Conservation (phyloP, 2,888 invertebrate genomes). For the Colletes collaris region DNA sequence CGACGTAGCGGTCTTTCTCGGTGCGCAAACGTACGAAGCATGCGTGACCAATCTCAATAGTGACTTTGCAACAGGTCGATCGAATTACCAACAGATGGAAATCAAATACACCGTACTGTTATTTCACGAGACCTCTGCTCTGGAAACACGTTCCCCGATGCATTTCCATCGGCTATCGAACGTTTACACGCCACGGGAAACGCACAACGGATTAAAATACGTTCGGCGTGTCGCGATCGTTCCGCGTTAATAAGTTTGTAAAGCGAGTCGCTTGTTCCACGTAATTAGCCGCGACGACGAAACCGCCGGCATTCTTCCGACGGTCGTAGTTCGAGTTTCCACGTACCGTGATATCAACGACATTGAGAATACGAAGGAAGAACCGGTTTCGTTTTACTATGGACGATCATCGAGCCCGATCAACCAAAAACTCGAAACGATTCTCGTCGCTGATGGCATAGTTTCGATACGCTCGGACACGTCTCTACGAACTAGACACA, state of each 20-base stretch:
- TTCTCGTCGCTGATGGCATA: slow-evolving; percentile 27
- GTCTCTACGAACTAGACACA: slow-evolving; percentile 45
- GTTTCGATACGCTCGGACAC: slow-evolving; percentile 49
- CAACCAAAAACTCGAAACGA: slow-evolving; percentile 43
- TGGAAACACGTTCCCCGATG: slow-evolving; percentile 9
- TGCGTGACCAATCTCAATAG: slow-evolving; percentile 37
- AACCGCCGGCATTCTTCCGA: slow-evolving; percentile 12
- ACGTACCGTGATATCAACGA: slow-evolving; percentile 4
- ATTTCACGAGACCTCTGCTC: slow-evolving; percentile 28
- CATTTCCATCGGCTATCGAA: neutral
- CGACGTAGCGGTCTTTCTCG: neutral
- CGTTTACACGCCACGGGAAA: neutral
- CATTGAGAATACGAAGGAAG: slow-evolving; percentile 12
- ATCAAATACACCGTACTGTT: slow-evolving; percentile 42
- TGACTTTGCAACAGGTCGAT: slow-evolving; percentile 35
- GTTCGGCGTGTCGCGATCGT: slow-evolving; percentile 2
- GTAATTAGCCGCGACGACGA: neutral
- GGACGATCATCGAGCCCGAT: slow-evolving; percentile 18
- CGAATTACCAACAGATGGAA: slow-evolving; percentile 50
- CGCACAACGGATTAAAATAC: too few relatives aligned
- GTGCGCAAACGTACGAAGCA: slow-evolving; percentile 29
- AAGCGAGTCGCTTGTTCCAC: neutral
- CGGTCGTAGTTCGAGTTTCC: slow-evolving; percentile 24
- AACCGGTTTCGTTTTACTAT: slow-evolving; percentile 54
- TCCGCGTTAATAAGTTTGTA: neutral